Evolutionary conservation across 2,888 invertebrate species (phyloP).

Genomic region (Stenodema calcarata): DNA sequence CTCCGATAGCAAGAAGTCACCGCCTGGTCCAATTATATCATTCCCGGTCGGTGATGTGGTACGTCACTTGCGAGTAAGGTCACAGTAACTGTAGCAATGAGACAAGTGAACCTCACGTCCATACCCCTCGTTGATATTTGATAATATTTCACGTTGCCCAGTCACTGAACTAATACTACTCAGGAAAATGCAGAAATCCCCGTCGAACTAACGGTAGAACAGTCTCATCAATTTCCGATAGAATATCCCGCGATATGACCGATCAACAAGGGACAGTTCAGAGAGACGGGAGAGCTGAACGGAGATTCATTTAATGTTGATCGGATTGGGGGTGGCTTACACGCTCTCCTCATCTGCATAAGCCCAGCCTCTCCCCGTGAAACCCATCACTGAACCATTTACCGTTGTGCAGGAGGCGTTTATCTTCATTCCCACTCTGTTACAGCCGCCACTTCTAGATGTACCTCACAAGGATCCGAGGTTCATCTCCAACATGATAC

Average conservation of each 20-base stretch:
- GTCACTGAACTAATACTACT: too few species aligned
- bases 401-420: neutral
- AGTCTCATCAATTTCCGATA: neutral
- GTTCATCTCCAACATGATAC: too few species aligned
- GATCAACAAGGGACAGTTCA: neutral
- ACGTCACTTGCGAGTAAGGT: too few species aligned
- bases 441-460: neutral
- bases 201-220: too few species aligned
- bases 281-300: neutral
- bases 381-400: neutral
- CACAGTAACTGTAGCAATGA: too few species aligned
- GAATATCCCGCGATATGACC: neutral
- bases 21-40: too few species aligned
- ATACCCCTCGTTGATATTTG: too few species aligned
- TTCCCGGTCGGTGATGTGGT: too few species aligned
- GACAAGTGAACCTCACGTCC: too few species aligned
- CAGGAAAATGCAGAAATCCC: too few species aligned
- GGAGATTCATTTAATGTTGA: slow-evolving; percentile 15
- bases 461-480: neutral
- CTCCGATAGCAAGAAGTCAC: too few species aligned
- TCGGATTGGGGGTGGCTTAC: slow-evolving; percentile 5
- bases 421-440: neutral
- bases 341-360: slow-evolving; percentile 11
- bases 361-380: neutral
- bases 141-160: too few species aligned